A percentile compares a stretch with the other conserved stretches of the same genome.
These are phyloP conservation scores for Perizoma affinitatum DNA, from an alignment of 2,888 invertebrate genomes.

Conservation along the genomic window DNA sequence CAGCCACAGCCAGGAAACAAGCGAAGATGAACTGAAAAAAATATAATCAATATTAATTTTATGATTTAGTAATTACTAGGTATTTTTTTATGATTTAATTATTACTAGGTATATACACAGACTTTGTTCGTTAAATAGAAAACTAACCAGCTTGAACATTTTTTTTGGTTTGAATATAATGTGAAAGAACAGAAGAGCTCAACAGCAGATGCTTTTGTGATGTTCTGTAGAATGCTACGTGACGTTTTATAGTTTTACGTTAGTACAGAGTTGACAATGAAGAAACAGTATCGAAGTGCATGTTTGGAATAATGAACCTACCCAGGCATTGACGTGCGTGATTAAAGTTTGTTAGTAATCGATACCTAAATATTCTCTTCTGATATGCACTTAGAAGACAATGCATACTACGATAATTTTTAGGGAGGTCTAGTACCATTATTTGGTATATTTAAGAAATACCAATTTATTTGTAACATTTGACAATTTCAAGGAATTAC, in stretches of 20 bases:
- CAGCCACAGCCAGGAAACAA: slow-evolving; percentile 65
- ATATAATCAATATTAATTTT: background rate
- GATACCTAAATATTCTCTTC: no score
- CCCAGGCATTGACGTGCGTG: slow-evolving; percentile 3
- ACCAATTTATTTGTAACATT: no score
- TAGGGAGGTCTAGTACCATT: no score
- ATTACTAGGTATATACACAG: no score
- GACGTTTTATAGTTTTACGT: slow-evolving; percentile 58
- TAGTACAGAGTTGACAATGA: slow-evolving; percentile 46
- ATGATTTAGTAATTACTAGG: no score
- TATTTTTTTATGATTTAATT: no score
- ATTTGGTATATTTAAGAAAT: no score
- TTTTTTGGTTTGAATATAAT: slow-evolving; percentile 37
- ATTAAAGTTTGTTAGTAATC: background rate
- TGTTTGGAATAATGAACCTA: slow-evolving; percentile 52
- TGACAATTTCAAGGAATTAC: no score
- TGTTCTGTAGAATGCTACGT: slow-evolving; percentile 27
- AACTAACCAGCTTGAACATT: slow-evolving; percentile 78
- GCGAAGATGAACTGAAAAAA: slow-evolving; percentile 65
- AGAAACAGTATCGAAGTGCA: slow-evolving; percentile 52
- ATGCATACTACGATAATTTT: no score
- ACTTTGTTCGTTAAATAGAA: background rate
- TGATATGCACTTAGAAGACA: no score
- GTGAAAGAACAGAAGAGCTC: slow-evolving; percentile 26
- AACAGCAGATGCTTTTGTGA: slow-evolving; percentile 34